Base-by-base conservation (phyloP, 2,888 invertebrate genomes). In the Rhagonycha fulva region DNA sequence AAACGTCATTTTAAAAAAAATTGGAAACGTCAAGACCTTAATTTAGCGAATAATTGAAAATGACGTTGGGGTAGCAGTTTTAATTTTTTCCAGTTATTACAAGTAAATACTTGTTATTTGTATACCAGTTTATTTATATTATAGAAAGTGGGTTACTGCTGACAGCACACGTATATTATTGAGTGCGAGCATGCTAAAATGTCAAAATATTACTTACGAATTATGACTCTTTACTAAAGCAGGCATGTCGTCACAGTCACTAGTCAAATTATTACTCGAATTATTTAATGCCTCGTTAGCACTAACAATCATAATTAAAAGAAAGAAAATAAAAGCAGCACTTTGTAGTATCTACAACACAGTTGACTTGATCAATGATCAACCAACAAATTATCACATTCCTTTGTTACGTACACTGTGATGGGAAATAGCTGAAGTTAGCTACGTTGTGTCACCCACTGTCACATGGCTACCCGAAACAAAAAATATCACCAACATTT, bases 301-400 rank as follows among this genome's bases (percentile, higher is more conserved):
- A 88, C 87, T 88, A 84, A 87, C 85, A 86, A 87, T 87, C 88
- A 88, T 88, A 87, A 87, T 88, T 87, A 85, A 87, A 84, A 84
- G 75, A 83, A 84, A 84, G 74, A 77, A 81, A 83, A 82, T 80
- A 81, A 76, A 71, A 72, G 66, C 72, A 66, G 63, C 72, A 72
- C 76, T 61, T n/a, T 63, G 62, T 75, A 47, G 47, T 47, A 47
- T 71, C 66, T 69, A 72, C 12, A 14, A 26, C 71, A 75, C 68
- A 60, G 28, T 47, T 28, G 61, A 32, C 72, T 70, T 68, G 19
- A 63, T 69, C 24, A 72, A 72, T 75, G 72, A 75, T 72, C 47
- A 47, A 28, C 62, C 11, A 12, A 14, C 12, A 63, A 74, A 70
- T 71, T 75, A 68, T 71, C 10, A 74, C 74, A 72, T 75, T 75